These are phyloP conservation scores for Ciona savignyi DNA, from an alignment of 23 tunicate species.

Conservation along the genomic window DNA sequence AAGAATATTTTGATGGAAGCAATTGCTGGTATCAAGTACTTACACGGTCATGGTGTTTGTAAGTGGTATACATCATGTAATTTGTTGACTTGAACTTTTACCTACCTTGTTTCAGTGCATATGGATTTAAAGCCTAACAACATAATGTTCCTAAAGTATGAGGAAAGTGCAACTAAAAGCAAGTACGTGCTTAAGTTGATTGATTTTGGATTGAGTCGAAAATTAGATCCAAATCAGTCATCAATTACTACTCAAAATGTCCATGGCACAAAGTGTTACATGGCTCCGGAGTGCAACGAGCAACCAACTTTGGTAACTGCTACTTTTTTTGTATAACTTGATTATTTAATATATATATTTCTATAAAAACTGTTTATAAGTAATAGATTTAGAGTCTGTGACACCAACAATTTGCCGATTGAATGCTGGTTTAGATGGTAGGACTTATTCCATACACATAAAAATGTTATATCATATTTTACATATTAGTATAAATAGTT, in stretches of 20 bases:
- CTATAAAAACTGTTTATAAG: too few relatives aligned
- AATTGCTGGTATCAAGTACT: neutral
- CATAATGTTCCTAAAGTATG: too few relatives aligned
- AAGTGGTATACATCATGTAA: neutral
- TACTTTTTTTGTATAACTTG: too few relatives aligned
- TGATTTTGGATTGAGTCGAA: neutral
- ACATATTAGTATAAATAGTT: too few relatives aligned
- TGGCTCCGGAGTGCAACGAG: neutral
- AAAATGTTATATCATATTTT: too few relatives aligned
- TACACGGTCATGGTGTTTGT: neutral
- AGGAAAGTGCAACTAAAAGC: neutral
- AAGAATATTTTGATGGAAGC: neutral
- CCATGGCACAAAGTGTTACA: neutral
- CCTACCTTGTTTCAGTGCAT: neutral
- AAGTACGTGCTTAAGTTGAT: neutral
- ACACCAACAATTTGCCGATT: too few relatives aligned
- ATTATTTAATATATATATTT: too few relatives aligned
- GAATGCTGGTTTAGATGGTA: too few relatives aligned
- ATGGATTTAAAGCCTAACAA: neutral
- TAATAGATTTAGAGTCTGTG: too few relatives aligned
- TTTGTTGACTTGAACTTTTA: neutral
- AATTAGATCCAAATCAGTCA: neutral
- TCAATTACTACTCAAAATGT: neutral
- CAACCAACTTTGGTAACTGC: too few relatives aligned
- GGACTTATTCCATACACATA: too few relatives aligned